A percentile compares a stretch with the other conserved stretches of the same genome.
These are phyloP conservation scores for Synanthedon vespiformis DNA, from an alignment of 2,888 invertebrate species.

Conservation along the genomic window DNA sequence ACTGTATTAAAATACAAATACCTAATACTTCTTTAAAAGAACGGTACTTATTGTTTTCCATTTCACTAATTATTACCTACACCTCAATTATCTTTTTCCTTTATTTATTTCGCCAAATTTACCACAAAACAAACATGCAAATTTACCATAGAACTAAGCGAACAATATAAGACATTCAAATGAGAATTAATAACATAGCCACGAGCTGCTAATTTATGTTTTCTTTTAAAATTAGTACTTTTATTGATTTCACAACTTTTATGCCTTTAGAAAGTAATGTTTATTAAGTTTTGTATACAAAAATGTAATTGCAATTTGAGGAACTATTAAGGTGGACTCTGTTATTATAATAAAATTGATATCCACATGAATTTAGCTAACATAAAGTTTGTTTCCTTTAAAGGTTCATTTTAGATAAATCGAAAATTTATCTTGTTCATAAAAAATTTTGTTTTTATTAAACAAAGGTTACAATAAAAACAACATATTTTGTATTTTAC, in stretches of 20 bases:
- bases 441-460: too few species aligned
- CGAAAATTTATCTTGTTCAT: too few species aligned
- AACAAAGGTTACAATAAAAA: too few species aligned
- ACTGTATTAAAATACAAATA: too few species aligned
- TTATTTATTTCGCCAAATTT: neutral
- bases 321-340: too few species aligned
- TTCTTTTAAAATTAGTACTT: constrained; percentile 33
- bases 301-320: constrained; percentile 6
- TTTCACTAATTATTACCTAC: neutral
- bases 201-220: constrained; percentile 46
- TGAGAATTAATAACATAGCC: constrained; percentile 39
- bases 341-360: too few species aligned
- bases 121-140: neutral
- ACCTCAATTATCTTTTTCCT: too few species aligned
- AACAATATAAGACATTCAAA: constrained; percentile 12
- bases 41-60: neutral
- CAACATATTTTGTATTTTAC: too few species aligned
- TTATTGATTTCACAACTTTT: constrained; percentile 34
- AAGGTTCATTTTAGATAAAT: neutral
- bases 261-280: constrained; percentile 14
- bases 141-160: neutral
- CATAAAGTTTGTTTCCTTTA: constrained; percentile 7
- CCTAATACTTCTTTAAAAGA: constrained; percentile 12
- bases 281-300: constrained; percentile 1
- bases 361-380: too few species aligned